Evolutionary conservation across 2,113 vertebrate genomes (phyloP), one percentile per base, ranked within the genome.

Genomic region (Hippocampus abdominalis): DNA sequence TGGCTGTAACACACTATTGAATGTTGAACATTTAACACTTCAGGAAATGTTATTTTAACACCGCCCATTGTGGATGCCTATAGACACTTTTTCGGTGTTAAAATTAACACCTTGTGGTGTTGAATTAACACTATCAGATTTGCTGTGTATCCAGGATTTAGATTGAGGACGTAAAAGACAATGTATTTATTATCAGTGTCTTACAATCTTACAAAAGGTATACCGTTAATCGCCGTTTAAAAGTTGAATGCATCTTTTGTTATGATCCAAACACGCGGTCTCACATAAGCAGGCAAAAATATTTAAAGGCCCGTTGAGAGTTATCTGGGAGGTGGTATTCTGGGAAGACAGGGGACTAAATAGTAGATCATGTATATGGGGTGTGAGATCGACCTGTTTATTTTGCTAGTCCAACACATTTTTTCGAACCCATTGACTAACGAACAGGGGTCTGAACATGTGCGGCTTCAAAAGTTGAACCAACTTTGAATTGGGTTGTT

Each of bases 211-310:
- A 70, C 48, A 59, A 80, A 59, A 63, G 80, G 80, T 85, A 79
- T 36, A 49, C 4, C 83, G 53, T 74, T 82, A 56, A 16, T 16
- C 18, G 9, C 23, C 40, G 57, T 87, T 90, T 90, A 76, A 87
- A 88, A 91, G 78, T 78, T 78, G 62, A 61, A 88, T 88, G 87
- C 84, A 90, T 92, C 79, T 86, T 88, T 82, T 79, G 86, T 86
- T 81, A 73, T 70, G 70, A 63, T 72, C 62, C 27, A 74, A 84
- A 87, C 78, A 81, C 74, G 70, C 75, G 82, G 72, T 73, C 74
- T 87, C 82, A 86, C 82, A 88, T 79, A 90, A 89, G 67, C 84
- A 85, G 75, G 80, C 71, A 88, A 79, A 89, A 89, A 89, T 83
- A 76, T 88, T 88, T 86, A 90, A 70, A 76, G 78, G 69, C 25